Evolutionary conservation across 2,888 invertebrate species (phyloP), one percentile per base, ranked within the genome.

Genomic region (Calliphora vomitoria): DNA sequence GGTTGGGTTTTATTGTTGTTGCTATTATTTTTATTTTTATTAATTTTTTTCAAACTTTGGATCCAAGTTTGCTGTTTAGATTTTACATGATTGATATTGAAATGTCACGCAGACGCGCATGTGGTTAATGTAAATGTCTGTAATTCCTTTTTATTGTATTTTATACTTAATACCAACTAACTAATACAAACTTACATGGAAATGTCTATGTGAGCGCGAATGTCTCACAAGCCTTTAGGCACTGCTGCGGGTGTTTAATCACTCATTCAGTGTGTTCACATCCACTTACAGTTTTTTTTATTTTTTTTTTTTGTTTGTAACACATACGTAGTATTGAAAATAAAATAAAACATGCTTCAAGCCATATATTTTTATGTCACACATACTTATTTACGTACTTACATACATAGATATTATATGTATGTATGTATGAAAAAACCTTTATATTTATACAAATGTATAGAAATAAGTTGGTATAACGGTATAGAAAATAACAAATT

Each of bases 61-160:
- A 47, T n/a, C 66, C 53, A 53, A 55, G 35, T 50, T 41, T 60
- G 68, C 68, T 31, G 11, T 69, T 58, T 68, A 79, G 84, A 78
- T 81, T 87, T 68, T 69, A n/a, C 62, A 74, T 92, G 92, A 92
- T 92, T 92, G 92, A 92, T 92, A 91, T 90, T 90, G 88, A 91
- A 90, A 89, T 92, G 93, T 92, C 92, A 92, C 92, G 92, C 92
- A 92, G 92, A 90, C 91, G 92, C 92, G 91, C 92, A 92, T 92
- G 92, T 92, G 91, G 92, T 91, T 92, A 91, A 92, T 85, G 75
- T 69, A 41, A 69, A 79, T 81, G 72, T 80, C 53, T 78, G 50
- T 55, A 44, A 75, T 74, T 78, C 25, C 20, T 66, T 84, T 60
- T 62, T 18, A 53, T 38, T 68, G 38, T 50, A 50, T 75, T 76